A percentile compares a stretch with the other conserved stretches of the same genome.
Evolutionary conservation across 1,140 invertebrate species (phyloP).

Genomic region (Catajapyx aquilonaris): DNA sequence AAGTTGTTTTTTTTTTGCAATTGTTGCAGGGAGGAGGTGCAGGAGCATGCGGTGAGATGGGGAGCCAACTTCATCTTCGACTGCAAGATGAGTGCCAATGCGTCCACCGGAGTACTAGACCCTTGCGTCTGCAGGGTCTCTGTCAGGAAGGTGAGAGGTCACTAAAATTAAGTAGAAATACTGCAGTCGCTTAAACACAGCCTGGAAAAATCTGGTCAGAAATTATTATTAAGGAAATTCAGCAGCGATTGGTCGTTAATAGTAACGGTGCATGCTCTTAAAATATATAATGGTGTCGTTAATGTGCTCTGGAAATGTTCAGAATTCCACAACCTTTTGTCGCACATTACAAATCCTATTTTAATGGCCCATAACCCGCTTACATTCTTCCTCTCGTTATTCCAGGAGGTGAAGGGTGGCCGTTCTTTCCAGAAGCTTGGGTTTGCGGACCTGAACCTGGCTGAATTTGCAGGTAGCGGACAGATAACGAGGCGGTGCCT

Average conservation of each 20-base stretch:
- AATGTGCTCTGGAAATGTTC: no score
- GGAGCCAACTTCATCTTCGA: conserved; percentile 71
- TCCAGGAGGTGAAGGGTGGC: conserved; percentile 60
- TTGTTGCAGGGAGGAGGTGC: conserved; percentile 65
- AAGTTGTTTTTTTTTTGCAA: conserved; percentile 14
- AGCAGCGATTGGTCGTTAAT: no score
- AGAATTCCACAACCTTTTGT: no score
- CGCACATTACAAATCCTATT: no score
- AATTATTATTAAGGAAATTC: no score
- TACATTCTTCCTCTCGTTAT: conserved; percentile 10
- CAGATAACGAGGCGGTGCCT: conserved; percentile 61
- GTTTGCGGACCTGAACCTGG: conserved; percentile 88
- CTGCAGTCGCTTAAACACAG: no score
- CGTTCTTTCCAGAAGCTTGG: conserved; percentile 87
- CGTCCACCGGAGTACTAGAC: conserved; percentile 79
- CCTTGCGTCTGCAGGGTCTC: conserved; percentile 78
- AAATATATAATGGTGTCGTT: no score
- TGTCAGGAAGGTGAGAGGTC: conserved; percentile 86
- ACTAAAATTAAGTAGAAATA: no score
- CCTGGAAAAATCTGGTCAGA: no score
- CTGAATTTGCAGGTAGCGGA: conserved; percentile 89
- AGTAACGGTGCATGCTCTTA: no score
- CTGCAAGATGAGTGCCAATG: conserved; percentile 92
- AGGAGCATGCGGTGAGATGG: conserved; percentile 83
- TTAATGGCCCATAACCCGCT: no score